Percentiles rank a stretch among this genome's conserved stretches.
phyloP scores from a whole-genome alignment of 2,797 vertebrate species.

The Ctenopoma multispine region DNA sequence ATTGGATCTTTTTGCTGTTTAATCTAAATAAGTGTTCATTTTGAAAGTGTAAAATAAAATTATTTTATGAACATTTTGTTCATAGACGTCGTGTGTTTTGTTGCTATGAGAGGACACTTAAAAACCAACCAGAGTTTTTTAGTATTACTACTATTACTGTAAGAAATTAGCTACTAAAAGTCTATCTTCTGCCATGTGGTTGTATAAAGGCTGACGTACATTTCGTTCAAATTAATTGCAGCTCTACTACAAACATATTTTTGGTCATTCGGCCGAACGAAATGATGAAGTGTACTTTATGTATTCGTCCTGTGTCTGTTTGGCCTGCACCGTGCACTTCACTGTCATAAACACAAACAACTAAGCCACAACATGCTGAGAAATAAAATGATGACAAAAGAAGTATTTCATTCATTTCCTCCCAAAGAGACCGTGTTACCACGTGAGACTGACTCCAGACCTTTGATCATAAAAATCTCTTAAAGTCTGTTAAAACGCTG shows the following conservation, averaged over 20 bases:
- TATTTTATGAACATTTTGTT: background rate
- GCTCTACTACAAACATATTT: too few relatives aligned
- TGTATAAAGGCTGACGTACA: background rate
- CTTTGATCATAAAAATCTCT: rapidly evolving
- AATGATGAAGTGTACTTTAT: background rate
- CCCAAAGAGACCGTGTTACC: background rate
- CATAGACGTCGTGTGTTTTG: background rate
- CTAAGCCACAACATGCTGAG: too few relatives aligned
- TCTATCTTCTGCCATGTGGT: background rate
- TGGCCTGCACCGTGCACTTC: background rate
- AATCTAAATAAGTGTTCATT: too few relatives aligned
- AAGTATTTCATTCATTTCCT: background rate
- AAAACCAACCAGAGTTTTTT: background rate
- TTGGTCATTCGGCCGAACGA: background rate
- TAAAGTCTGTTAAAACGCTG: background rate
- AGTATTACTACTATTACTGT: too few relatives aligned
- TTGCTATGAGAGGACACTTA: background rate
- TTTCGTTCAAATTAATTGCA: background rate
- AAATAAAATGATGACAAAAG: too few relatives aligned
- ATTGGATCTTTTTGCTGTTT: too few relatives aligned
- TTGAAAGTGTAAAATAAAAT: background rate
- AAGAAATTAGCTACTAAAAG: background rate
- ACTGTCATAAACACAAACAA: too few relatives aligned
- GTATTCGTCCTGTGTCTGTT: background rate
- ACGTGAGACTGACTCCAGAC: background rate